Conservation (phyloP, 1,140 invertebrate species). For the Zophobas morio region DNA sequence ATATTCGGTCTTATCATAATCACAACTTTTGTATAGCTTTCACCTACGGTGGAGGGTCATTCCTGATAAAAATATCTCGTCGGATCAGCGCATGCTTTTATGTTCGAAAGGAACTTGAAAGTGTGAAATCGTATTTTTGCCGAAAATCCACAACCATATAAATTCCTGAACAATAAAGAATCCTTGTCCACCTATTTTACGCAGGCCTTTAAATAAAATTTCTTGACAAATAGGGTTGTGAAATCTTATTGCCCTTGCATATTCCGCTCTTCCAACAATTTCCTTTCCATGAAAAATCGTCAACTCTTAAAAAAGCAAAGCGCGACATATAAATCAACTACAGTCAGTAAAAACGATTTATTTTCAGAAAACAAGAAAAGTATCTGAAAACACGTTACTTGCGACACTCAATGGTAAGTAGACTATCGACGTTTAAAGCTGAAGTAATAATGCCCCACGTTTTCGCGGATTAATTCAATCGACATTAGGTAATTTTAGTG, state of each 20-base stretch:
- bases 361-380: too few relatives aligned
- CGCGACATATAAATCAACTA: too few relatives aligned
- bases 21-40: slow-evolving; percentile 43
- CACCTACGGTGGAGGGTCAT: slow-evolving; percentile 39
- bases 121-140: slow-evolving; percentile 34
- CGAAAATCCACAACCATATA: slow-evolving; percentile 31
- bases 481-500: too few relatives aligned
- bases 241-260: slow-evolving; percentile 10
- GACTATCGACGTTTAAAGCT: too few relatives aligned
- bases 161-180: slow-evolving; percentile 39
- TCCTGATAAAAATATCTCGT: slow-evolving; percentile 43
- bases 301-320: too few relatives aligned
- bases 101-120: slow-evolving; percentile 28
- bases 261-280: not conserved
- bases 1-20: slow-evolving; percentile 51
- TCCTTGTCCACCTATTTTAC: slow-evolving; percentile 2
- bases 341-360: too few relatives aligned
- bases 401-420: too few relatives aligned
- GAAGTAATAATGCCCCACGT: too few relatives aligned
- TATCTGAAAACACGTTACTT: too few relatives aligned
- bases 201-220: slow-evolving; percentile 38
- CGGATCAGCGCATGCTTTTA: slow-evolving; percentile 42
- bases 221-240: slow-evolving; percentile 25
- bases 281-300: not conserved
- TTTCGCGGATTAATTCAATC: too few relatives aligned